phyloP scores from a whole-genome alignment of 1,140 invertebrate species.

The Helicorthomorpha holstii region DNA sequence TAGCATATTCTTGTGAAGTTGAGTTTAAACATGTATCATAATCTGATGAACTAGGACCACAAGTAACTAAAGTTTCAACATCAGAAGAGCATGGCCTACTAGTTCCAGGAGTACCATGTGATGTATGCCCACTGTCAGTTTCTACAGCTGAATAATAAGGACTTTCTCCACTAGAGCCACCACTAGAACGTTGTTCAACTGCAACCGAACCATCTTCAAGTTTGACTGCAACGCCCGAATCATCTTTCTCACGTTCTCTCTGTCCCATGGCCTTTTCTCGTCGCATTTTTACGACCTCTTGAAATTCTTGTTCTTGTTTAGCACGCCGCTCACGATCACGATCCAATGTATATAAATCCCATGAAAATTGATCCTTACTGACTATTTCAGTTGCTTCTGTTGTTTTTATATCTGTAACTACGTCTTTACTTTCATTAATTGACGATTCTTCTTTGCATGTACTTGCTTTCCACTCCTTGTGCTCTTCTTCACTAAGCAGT shows the following conservation, averaged over 20 bases:
- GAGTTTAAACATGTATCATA: constrained; percentile 73
- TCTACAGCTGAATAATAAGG: constrained; percentile 76
- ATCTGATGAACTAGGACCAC: constrained; percentile 47
- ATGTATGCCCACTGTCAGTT: constrained; percentile 35
- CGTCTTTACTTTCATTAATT: constrained; percentile 38
- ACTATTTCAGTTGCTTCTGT: neutral
- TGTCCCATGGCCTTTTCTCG: neutral
- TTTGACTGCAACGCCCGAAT: constrained; percentile 22
- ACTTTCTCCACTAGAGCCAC: constrained; percentile 68
- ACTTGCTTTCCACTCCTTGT: constrained; percentile 19
- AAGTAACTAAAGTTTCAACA: constrained; percentile 49
- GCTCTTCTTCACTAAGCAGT: constrained; percentile 7
- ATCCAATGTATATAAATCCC: neutral
- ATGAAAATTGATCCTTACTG: neutral
- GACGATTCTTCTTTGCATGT: constrained; percentile 7
- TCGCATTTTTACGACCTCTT: constrained; percentile 14
- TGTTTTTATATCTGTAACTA: constrained; percentile 25
- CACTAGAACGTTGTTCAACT: constrained; percentile 28
- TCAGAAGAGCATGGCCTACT: constrained; percentile 74
- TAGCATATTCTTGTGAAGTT: constrained; percentile 46
- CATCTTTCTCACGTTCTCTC: constrained; percentile 10
- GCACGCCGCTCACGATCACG: neutral
- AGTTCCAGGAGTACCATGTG: constrained; percentile 17
- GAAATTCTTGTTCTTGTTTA: constrained; percentile 3
- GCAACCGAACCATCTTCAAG: constrained; percentile 9